Evolutionary conservation across 2,888 invertebrate genomes (phyloP).

Genomic region (Scelioninae gen. 1): DNA sequence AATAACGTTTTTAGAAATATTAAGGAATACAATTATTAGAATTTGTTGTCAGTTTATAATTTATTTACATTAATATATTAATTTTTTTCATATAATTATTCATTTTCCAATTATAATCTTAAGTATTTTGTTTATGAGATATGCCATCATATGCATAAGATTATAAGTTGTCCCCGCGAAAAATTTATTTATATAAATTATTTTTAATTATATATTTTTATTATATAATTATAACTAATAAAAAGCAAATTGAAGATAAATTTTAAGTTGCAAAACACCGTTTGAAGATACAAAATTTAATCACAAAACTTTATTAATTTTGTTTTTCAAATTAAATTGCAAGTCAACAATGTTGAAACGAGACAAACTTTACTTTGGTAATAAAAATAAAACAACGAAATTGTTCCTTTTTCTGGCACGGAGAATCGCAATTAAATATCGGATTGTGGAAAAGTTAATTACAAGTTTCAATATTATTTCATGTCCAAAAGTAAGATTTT

Average conservation of each 20-base stretch:
- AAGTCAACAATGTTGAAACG: conserved; percentile 14
- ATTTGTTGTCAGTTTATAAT: no score
- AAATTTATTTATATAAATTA: no score
- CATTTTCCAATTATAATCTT: no score
- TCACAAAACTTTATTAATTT: conserved; percentile 11
- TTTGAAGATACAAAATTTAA: conserved; percentile 6
- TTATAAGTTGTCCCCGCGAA: neutral
- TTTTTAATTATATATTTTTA: no score
- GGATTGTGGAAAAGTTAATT: conserved; percentile 18
- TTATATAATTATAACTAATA: neutral
- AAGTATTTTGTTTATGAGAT: no score
- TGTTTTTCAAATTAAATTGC: conserved; percentile 22
- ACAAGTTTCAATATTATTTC: conserved; percentile 19
- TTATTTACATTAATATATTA: no score
- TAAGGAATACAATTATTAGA: no score
- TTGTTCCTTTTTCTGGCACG: neutral
- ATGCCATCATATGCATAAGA: no score
- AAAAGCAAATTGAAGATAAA: conserved; percentile 1
- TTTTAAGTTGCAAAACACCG: neutral
- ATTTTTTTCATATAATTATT: no score
- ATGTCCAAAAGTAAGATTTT: conserved; percentile 2
- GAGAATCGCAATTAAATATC: conserved; percentile 18
- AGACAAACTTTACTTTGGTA: neutral
- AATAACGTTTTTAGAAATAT: no score
- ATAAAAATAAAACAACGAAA: neutral